Base-by-base conservation (phyloP, 2,888 invertebrate genomes). In the Tetranychus piercei region DNA sequence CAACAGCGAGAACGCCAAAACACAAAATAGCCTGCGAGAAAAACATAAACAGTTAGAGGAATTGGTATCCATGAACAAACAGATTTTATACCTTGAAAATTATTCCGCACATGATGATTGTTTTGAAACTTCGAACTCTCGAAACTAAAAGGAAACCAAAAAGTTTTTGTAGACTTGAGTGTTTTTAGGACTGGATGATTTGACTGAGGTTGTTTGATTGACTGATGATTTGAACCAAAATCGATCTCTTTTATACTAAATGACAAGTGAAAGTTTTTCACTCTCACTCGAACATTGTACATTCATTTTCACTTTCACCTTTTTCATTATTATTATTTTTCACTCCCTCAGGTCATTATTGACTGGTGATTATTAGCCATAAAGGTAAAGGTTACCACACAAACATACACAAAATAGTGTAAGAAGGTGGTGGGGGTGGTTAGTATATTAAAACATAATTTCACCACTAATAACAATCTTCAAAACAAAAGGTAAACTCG, bases 41-140 rank as follows among this genome's bases (percentile, higher is more conserved):
- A 55, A 55, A 55, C 15, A 15, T 55, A 55, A 15, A 55, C 9
- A 55, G 15, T 15, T 55, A 15, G 9, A 69, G 11, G 15, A 69
- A 22, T 11, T n/a, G 11, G n/a, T 15, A 11, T 69, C n/a, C 9
- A 69, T 11, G 9, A 23, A 11, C 22, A 9, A 34, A 23, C 22
- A 34, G 9, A 69, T 11, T 23, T 34, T 20, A 69, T 34, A 69
- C 69, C 69, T 69, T 69, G 69, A 69, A 69, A 22, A 69, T 69
- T 9, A 69, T 69, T 20, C 69, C 34, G n/a, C 22, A 69, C 69
- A 34, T 23, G 11, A 23, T 69, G 1, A 69, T 9, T 15, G 11
- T 23, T 15, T 20, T 69, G 9, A 34, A 69, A 69, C 11, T 69
- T 11, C 15, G 6, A 55, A 15, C 7, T 15, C 55, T 15, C 9